Percentiles rank a stretch among this genome's conserved stretches.
Evolutionary conservation across 2,113 vertebrate species (phyloP).

Genomic region (Panurus biarmicus): DNA sequence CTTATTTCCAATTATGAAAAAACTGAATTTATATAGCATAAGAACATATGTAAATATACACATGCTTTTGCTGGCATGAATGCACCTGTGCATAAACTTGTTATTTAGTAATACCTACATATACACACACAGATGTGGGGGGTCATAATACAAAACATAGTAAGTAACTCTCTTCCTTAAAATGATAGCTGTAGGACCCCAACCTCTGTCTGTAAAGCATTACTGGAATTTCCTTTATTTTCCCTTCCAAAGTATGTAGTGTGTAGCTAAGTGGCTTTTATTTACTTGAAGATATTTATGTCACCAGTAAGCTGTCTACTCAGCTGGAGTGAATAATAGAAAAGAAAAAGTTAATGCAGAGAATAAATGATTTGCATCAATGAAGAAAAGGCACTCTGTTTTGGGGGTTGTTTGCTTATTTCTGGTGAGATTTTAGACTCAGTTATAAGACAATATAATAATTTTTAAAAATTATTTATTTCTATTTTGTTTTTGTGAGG

Average conservation of each 20-base stretch:
- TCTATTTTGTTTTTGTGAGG: neutral
- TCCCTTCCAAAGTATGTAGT: neutral
- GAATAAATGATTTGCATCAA: neutral
- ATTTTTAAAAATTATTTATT: neutral
- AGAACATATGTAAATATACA: neutral
- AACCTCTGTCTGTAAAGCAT: neutral
- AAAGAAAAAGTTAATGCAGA: neutral
- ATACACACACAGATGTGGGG: too few relatives aligned
- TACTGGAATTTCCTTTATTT: neutral
- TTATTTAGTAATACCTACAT: neutral
- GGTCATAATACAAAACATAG: neutral
- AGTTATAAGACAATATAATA: fast-evolving
- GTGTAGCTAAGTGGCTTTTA: neutral
- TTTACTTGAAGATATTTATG: neutral
- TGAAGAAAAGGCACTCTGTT: neutral
- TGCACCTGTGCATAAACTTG: neutral
- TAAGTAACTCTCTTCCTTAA: neutral
- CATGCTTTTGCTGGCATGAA: neutral
- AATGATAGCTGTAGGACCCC: neutral
- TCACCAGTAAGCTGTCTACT: neutral
- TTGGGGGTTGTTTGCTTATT: neutral
- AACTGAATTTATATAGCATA: neutral
- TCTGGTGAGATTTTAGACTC: neutral
- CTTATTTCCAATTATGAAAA: neutral
- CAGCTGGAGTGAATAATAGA: neutral